Percentiles rank a stretch among this genome's conserved stretches.
Evolutionary conservation across 2,888 invertebrate genomes (phyloP).

Genomic region (Drosophila mimica): DNA sequence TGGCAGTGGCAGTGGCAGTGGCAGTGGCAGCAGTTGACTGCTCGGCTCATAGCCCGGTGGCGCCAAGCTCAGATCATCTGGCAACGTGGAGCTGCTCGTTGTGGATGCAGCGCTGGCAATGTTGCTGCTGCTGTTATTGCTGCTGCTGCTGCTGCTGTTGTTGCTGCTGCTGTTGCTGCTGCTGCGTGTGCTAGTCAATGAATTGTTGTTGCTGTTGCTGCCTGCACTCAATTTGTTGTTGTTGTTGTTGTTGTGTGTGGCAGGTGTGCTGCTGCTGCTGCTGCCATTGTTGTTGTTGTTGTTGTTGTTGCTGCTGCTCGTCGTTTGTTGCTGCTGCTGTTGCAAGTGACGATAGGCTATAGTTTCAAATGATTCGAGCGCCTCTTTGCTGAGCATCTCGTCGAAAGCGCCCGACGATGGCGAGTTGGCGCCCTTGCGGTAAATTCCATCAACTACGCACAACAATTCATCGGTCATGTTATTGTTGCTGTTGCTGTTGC

Average conservation of each 20-base stretch:
- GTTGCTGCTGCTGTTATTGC: conserved; percentile 37
- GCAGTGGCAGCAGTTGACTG: conserved; percentile 26
- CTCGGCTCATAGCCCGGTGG: conserved; percentile 82
- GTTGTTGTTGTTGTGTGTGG: conserved; percentile 15
- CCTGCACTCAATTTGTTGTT: conserved; percentile 10
- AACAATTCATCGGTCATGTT: conserved; percentile 74
- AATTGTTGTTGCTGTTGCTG: conserved; percentile 45
- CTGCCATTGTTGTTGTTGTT: conserved; percentile 23
- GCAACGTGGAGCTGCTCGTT: conserved; percentile 60
- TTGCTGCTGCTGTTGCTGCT: conserved; percentile 49
- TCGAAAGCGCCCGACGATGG: conserved; percentile 80
- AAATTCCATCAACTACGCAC: conserved; percentile 77
- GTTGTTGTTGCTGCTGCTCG: conserved; percentile 26
- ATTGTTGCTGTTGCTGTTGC: conserved; percentile 35
- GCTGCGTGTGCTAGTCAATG: conserved; percentile 39
- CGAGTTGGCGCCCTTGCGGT: conserved; percentile 80
- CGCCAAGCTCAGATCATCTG: conserved; percentile 77
- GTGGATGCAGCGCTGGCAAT: conserved; percentile 37
- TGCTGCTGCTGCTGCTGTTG: conserved; percentile 46
- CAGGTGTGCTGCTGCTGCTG: conserved; percentile 26
- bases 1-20: conserved; percentile 14
- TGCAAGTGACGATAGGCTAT: conserved; percentile 83
- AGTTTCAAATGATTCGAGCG: conserved; percentile 83
- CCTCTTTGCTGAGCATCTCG: conserved; percentile 82
- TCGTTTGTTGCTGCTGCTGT: conserved; percentile 36